Base-by-base conservation (phyloP, 1,140 invertebrate genomes). In the Tetramorium parvispinum region DNA sequence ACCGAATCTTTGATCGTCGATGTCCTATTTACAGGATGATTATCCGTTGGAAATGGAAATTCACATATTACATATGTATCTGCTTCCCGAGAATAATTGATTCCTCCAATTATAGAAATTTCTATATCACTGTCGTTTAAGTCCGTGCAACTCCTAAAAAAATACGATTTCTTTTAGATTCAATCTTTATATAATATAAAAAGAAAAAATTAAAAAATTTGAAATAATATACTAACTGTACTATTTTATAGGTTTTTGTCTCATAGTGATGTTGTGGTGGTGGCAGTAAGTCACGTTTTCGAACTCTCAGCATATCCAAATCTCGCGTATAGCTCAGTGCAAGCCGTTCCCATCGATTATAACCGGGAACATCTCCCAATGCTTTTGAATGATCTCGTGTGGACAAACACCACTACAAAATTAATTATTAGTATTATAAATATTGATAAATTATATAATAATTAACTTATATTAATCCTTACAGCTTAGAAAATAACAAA, bases 241-340 rank as follows among this genome's bases (percentile, higher is more conserved):
- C 97, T 90, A 99, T 97, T 1, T 98, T 97, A 94, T 99, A 99
- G 85, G 97, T 97, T 86, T 97, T 97, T 11, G 96, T 97, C 95
- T 99, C 99, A 93, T 99, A 99, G 94, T 99, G 99, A 96, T 99
- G 99, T 92, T 97, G 97, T 0, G 99, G 99, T 18, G 98, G 97
- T 37, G 97, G 95, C 4, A 95, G 93, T 46, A 92, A 91, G 76
- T 96, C 95, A 3, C 95, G 94, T 85, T 96, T 95, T 89, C 96
- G 88, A 43, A 98, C 96, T 89, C 97, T 96, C 7, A 99, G 95
- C 68, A 98, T 96, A 94, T 99, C 98, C 70, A 99, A 96, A 95
- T 99, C 99, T 95, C 98, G 98, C 71, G 98, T 97, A 32, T 98
- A 97, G 66, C 97, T 96, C 43, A 98, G 94, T 0, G 98, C 98